Base-by-base conservation (phyloP, 2,888 invertebrate genomes). In the Cataglyphis livida region DNA sequence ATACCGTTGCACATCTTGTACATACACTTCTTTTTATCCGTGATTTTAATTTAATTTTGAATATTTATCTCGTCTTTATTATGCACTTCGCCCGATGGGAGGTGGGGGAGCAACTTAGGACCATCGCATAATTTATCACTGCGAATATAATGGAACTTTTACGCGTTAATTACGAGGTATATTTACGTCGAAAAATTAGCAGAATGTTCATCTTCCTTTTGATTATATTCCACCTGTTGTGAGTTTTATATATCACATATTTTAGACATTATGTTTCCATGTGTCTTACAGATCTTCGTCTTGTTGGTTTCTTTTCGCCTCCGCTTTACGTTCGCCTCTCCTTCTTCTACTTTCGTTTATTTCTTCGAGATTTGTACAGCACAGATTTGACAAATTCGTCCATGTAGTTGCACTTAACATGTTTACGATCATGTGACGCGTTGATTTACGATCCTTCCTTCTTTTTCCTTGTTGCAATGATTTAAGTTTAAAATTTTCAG, bases 51-150 rank as follows among this genome's bases (percentile, higher is more conserved):
- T 91, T 90, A 70, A 90, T 85, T 89, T 90, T 88, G 88, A 90
- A 89, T 88, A 89, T 90, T 91, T 89, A 85, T 86, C 82, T 65
- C 85, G 86, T 86, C 1, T 84, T 90, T 93, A 93, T 93, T 93
- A 93, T 93, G 93, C 93, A 93, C 94, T 92, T 93, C 85, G 87
- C 93, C 92, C 91, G 86, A 90, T 81, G 91, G 9, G 18, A 38
- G 82, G 90, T 91, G 83, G 91, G 12, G 21, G 51, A 82, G 91
- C 92, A 91, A 89, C 85, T 93, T 91, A 92, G 91, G 89, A 93
- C 92, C 93, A 91, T 92, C 92, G 91, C 92, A 51, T 38, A 91
- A 89, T 91, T 90, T 84, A 87, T 82, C 83, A 90, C 51, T 79
- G 86, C 75, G 68, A 84, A 65, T 74, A 79, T 74, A 79, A 71